Percentiles rank a stretch among this genome's conserved stretches.
Evolutionary conservation across 1,140 invertebrate genomes (phyloP).

Genomic region (Periplaneta americana): DNA sequence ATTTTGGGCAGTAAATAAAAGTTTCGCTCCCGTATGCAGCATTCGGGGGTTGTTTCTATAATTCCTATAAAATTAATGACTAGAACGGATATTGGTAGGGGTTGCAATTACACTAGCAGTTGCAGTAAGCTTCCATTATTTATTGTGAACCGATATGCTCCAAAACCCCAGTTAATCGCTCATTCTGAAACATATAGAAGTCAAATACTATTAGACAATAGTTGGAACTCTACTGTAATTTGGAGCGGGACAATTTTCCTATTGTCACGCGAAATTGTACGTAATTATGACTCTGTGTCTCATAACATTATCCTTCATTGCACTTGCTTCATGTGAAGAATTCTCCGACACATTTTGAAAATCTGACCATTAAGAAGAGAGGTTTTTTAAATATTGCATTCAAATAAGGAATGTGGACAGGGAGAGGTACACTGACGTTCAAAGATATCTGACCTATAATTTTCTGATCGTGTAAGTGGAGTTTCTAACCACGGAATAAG

Average conservation of each 20-base stretch:
- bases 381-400: no score
- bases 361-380: no score
- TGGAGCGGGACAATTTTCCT: not conserved
- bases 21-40: not conserved
- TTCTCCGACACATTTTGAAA: no score
- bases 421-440: no score
- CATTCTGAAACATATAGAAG: not conserved
- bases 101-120: not conserved
- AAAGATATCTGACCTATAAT: no score
- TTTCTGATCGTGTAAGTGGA: no score
- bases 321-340: no score
- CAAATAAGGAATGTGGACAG: no score
- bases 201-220: not conserved
- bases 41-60: not conserved
- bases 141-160: not conserved
- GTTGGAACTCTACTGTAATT: not conserved
- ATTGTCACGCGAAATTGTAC: no score
- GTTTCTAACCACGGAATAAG: no score
- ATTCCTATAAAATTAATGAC: not conserved
- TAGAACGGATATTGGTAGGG: not conserved
- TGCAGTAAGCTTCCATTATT: not conserved
- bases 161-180: not conserved
- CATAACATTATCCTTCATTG: no score
- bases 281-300: no score
- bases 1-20: not conserved